A percentile compares a stretch with the other conserved stretches of the same genome.
phyloP scores from a whole-genome alignment of 2,888 invertebrate genomes.

The Drosophila recens region DNA sequence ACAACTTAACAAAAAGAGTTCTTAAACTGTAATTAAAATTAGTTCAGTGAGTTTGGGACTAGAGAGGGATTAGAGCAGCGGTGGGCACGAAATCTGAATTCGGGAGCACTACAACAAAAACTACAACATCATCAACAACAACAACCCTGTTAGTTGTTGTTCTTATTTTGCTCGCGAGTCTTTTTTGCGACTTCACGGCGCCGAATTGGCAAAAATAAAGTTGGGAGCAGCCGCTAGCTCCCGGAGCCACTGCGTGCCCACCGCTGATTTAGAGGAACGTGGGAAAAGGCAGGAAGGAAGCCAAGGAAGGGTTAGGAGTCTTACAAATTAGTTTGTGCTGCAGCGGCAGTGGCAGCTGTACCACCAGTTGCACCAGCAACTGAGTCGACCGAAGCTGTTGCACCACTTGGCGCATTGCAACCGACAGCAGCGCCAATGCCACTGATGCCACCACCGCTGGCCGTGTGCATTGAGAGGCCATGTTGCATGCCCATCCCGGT shows the following conservation, averaged over 20 bases:
- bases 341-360: not conserved
- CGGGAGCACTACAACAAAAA: too few relatives aligned
- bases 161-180: too few relatives aligned
- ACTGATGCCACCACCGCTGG: conserved; percentile 20
- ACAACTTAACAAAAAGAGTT: not conserved
- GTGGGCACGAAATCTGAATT: too few relatives aligned
- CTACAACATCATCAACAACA: too few relatives aligned
- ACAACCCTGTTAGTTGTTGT: too few relatives aligned
- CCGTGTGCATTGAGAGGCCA: conserved; percentile 41
- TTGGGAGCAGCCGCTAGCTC: too few relatives aligned
- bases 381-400: not conserved
- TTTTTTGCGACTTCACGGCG: too few relatives aligned
- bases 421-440: conserved; percentile 36
- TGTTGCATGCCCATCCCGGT: conserved; percentile 66
- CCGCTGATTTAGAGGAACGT: not conserved
- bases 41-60: not conserved
- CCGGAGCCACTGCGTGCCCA: too few relatives aligned
- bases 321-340: conserved; percentile 71
- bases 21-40: not conserved
- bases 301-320: not conserved
- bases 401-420: conserved; percentile 25
- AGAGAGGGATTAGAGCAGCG: conserved; percentile 1
- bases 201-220: too few relatives aligned
- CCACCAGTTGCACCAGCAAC: not conserved
- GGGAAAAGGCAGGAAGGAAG: too few relatives aligned